Conservation (phyloP, 2,888 invertebrate species). For the Caenorhabditis plicata region DNA sequence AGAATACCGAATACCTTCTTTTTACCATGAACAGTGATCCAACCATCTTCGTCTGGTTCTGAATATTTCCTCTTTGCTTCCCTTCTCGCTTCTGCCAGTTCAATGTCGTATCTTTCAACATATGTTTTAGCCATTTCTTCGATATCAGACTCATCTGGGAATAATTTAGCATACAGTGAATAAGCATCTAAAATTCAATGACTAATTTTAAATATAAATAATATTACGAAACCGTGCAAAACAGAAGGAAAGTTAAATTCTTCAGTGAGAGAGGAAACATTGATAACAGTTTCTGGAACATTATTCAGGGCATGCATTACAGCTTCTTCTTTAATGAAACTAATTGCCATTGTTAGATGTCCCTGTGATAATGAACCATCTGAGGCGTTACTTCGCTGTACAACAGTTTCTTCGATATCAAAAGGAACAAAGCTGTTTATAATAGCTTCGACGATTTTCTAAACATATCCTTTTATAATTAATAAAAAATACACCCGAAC, state of each 20-base stretch:
- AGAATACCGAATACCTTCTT: no score
- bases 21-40: constrained; percentile 55
- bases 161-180: constrained; percentile 11
- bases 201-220: not conserved
- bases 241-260: constrained; percentile 17
- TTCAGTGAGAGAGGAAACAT: constrained; percentile 22
- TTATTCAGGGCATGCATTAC: constrained; percentile 15
- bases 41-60: constrained; percentile 51
- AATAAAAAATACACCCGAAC: constrained; percentile 16
- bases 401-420: constrained; percentile 19
- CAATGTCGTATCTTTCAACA: constrained; percentile 24
- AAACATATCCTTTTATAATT: constrained; percentile 1
- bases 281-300: constrained; percentile 24
- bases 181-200: constrained; percentile 13
- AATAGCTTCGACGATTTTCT: constrained; percentile 26
- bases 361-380: constrained; percentile 30
- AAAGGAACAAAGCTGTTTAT: constrained; percentile 22
- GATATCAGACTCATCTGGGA: constrained; percentile 29
- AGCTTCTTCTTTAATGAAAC: constrained; percentile 27
- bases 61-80: constrained; percentile 41
- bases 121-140: constrained; percentile 29
- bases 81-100: constrained; percentile 22
- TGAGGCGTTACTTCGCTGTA: constrained; percentile 22
- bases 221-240: constrained; percentile 14
- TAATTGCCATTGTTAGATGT: constrained; percentile 31